These are phyloP conservation scores for Mormyrops boulengeri DNA, from an alignment of 2,797 vertebrate species.

Conservation along the genomic window DNA sequence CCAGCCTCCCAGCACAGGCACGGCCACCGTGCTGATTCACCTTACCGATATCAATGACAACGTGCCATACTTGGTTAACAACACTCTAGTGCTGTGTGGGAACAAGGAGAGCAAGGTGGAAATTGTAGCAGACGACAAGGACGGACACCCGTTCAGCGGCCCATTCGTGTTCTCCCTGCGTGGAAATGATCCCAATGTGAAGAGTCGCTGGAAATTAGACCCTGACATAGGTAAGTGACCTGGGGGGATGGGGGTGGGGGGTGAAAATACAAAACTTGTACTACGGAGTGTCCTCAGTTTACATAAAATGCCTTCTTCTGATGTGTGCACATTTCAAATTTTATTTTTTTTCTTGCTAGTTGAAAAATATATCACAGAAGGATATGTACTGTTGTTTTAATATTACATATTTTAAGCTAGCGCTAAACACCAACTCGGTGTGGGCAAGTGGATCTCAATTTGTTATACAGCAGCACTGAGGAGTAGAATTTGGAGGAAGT, in stretches of 20 bases:
- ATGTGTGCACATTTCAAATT: neutral
- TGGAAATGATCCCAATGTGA: constrained; percentile 26
- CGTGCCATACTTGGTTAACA: constrained; percentile 44
- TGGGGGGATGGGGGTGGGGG: neutral
- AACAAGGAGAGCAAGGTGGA: constrained; percentile 38
- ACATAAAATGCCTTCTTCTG: neutral
- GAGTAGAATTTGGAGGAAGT: neutral
- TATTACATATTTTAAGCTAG: neutral
- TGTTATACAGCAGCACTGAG: neutral
- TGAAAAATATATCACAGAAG: neutral
- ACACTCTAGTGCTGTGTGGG: constrained; percentile 49
- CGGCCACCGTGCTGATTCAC: constrained; percentile 57
- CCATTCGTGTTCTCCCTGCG: constrained; percentile 62
- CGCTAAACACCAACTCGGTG: neutral
- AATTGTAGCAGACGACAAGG: constrained; percentile 48
- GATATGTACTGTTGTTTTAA: neutral
- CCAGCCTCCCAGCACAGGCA: constrained; percentile 58
- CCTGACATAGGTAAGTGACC: constrained; percentile 51
- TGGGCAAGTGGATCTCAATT: neutral
- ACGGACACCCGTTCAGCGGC: constrained; percentile 50
- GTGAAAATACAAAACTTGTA: neutral
- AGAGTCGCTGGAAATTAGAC: constrained; percentile 59
- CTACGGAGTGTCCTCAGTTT: neutral
- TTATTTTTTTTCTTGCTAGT: neutral
- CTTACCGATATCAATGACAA: constrained; percentile 66